A percentile compares a stretch with the other conserved stretches of the same genome.
Evolutionary conservation across 2,113 vertebrate genomes (phyloP).

Genomic region (Myotis davidii): DNA sequence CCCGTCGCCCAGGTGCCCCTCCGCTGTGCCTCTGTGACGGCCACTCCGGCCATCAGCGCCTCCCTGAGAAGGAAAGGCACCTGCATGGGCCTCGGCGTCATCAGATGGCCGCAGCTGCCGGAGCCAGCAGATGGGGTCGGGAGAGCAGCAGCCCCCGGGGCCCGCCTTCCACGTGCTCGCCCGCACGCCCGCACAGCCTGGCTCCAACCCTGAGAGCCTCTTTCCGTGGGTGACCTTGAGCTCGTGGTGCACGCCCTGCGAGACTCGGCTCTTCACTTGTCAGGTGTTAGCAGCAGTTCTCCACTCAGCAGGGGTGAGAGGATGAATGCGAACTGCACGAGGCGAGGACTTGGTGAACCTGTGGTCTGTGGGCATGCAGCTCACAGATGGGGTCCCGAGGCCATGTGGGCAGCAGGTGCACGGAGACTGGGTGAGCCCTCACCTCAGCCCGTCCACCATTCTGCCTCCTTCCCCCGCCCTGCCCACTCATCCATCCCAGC

Average conservation of each 20-base stretch:
- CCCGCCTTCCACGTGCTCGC: not conserved
- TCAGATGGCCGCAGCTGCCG: conserved; percentile 42
- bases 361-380: accelerated
- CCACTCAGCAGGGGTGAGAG: not conserved
- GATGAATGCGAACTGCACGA: accelerated
- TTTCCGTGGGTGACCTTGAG: not conserved
- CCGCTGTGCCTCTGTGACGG: not conserved
- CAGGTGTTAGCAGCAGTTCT: not conserved
- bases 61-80: conserved; percentile 67
- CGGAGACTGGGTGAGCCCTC: accelerated
- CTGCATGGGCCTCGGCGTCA: conserved; percentile 35
- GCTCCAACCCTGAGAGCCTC: accelerated
- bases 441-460: accelerated
- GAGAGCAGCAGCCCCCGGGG: not conserved
- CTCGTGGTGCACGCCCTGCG: accelerated
- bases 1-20: not conserved
- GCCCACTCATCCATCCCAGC: too few species aligned
- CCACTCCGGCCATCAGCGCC: not conserved
- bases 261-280: not conserved
- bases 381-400: accelerated
- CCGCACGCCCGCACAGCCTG: not conserved
- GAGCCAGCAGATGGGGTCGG: conserved; percentile 49
- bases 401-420: accelerated
- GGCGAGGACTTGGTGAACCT: accelerated
- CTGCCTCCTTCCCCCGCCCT: not conserved